Conservation (phyloP, 2,888 invertebrate species). For the Lumbricus terrestris region DNA sequence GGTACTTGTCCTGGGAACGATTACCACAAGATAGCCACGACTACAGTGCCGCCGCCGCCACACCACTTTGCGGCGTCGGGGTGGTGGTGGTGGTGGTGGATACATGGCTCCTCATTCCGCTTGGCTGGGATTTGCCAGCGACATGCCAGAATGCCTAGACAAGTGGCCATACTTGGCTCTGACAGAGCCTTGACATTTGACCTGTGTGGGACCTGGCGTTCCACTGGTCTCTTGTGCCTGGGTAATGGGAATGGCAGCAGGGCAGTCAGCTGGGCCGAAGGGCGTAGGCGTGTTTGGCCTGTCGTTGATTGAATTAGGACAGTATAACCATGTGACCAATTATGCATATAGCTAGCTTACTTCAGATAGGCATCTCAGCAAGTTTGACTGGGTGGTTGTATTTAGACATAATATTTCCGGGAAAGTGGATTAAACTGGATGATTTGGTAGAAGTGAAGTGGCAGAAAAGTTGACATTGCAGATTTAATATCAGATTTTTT, state of each 20-base stretch:
- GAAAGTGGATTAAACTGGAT: too few species aligned
- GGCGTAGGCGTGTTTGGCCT: too few species aligned
- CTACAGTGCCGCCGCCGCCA: background rate
- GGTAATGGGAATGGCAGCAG: background rate
- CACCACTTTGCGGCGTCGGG: background rate
- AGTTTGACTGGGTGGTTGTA: background rate
- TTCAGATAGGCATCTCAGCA: too few species aligned
- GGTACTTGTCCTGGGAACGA: background rate
- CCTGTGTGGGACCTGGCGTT: background rate
- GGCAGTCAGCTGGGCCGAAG: too few species aligned
- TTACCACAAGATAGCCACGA: background rate
- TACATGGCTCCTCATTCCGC: background rate
- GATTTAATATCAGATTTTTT: background rate
- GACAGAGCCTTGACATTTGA: background rate
- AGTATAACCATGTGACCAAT: background rate
- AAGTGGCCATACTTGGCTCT: background rate
- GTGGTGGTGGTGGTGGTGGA: background rate
- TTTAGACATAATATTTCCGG: background rate
- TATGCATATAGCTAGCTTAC: background rate
- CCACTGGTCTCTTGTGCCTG: background rate
- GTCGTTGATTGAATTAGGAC: background rate
- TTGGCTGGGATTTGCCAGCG: background rate
- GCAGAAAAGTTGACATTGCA: too few species aligned
- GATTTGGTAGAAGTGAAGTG: too few species aligned
- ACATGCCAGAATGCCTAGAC: conserved; percentile 3